Conservation (phyloP, 2,113 vertebrate species). For the Laterallus jamaicensis region DNA sequence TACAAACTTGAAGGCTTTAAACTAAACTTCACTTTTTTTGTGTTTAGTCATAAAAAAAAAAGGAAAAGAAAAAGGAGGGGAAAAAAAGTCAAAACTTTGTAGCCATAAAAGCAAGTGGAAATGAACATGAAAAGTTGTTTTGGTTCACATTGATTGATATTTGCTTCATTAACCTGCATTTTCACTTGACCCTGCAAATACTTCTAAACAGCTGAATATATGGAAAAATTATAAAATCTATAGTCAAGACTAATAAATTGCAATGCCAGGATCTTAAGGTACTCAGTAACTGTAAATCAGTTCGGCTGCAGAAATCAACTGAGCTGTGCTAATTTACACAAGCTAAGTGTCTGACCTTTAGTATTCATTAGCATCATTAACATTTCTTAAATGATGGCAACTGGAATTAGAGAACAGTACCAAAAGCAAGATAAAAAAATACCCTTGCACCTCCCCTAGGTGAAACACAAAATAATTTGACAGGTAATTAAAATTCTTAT, state of each 20-base stretch:
- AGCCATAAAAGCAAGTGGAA: background rate
- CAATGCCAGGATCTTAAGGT: background rate
- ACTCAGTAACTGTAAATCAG: constrained; percentile 17
- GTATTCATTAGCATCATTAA: constrained; percentile 38
- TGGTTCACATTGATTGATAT: background rate
- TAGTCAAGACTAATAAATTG: constrained; percentile 5
- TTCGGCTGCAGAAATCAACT: constrained; percentile 7
- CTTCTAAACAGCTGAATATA: background rate
- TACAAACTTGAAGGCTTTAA: background rate
- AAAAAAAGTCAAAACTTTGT: background rate
- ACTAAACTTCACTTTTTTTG: background rate
- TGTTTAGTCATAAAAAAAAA: background rate
- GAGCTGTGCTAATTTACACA: constrained; percentile 31
- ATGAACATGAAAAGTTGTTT: background rate
- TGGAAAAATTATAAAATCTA: background rate
- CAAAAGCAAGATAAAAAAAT: background rate
- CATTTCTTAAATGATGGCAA: constrained; percentile 28
- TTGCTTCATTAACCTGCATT: background rate
- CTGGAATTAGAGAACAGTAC: constrained; percentile 2
- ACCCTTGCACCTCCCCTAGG: background rate
- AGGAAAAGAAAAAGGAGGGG: background rate
- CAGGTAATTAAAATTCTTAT: constrained; percentile 71
- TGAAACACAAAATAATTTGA: constrained; percentile 68
- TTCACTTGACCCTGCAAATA: background rate
- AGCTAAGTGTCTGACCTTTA: constrained; percentile 14